Evolutionary conservation across 2,797 vertebrate species (phyloP), one percentile per base, ranked within the genome.

Genomic region (Lates japonicus): DNA sequence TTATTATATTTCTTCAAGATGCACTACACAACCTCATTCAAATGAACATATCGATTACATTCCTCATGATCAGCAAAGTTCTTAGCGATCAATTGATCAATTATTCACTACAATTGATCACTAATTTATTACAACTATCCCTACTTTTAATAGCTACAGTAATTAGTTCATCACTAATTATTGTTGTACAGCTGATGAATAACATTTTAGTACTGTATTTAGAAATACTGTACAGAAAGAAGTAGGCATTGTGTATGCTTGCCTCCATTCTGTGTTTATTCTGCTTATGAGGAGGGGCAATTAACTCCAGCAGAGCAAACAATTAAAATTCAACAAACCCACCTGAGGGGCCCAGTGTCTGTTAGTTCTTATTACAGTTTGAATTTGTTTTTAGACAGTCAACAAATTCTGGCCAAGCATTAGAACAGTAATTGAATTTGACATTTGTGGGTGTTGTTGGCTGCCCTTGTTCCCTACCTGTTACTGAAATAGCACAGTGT

Each of bases 331-430:
- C 37, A 2, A 6, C 37, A 37, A 6, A 37, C 62, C 29, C 29
- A 33, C 29, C 19, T 3, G 20, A 33, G 44, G 17, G 29, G 5
- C 11, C 29, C 33, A 33, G 9, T 48, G 29, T 39, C 55, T 10
- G 4, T 13, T 44, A n/a, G 49, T 61, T 42, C 16, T 12, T 19
- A 35, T 49, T 41, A 60, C 62, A 48, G 61, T 65, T 35, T 39
- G 14, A 67, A 25, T 52, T 54, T 0, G n/a, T 54, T 67, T 67
- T 67, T 33, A 67, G 35, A 10, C 5, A 25, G 64, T 41, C 65
- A 25, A 14, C 35, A 17, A 39, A 49, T 48, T 29, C 44, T 35
- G 64, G 20, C 31, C 46, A 16, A 46, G n/a, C 51, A 31, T 39
- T 41, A 22, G 11, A 49, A n/a, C 46, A 37, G 63, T 37, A 51